Evolutionary conservation across 1,140 invertebrate genomes (phyloP).

Genomic region (Drosophila ercepeae): DNA sequence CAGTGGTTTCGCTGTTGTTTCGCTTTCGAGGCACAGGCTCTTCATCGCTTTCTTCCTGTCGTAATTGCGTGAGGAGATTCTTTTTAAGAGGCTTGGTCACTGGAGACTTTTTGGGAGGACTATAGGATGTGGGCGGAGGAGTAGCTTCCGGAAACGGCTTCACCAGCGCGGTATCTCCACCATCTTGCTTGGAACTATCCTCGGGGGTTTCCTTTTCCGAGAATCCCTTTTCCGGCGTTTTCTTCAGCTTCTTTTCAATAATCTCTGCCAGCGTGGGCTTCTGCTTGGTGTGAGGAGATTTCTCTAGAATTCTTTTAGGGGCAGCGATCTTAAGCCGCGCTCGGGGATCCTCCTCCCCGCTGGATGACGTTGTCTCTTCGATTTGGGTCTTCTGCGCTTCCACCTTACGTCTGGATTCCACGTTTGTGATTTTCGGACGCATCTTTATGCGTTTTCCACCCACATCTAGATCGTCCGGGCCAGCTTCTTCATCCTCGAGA

Average conservation of each 20-base stretch:
- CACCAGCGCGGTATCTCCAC: neutral
- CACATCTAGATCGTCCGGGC: slow-evolving; percentile 81
- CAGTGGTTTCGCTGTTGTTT: slow-evolving; percentile 64
- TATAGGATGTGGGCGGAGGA: slow-evolving; percentile 37
- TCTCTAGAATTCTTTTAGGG: slow-evolving; percentile 55
- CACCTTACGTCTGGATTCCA: slow-evolving; percentile 85
- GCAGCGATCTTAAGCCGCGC: slow-evolving; percentile 62
- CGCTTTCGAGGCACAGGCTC: slow-evolving; percentile 67
- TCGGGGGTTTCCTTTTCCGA: neutral
- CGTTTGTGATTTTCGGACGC: slow-evolving; percentile 85
- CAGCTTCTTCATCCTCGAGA: slow-evolving; percentile 83
- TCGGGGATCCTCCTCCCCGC: slow-evolving; percentile 82
- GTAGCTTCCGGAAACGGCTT: slow-evolving; percentile 9
- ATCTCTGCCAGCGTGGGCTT: slow-evolving; percentile 77
- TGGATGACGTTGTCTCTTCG: slow-evolving; percentile 84
- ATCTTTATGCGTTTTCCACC: slow-evolving; percentile 85
- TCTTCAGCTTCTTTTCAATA: slow-evolving; percentile 77
- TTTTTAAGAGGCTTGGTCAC: slow-evolving; percentile 78
- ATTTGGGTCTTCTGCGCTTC: slow-evolving; percentile 85
- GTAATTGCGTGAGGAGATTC: slow-evolving; percentile 70
- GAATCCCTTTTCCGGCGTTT: slow-evolving; percentile 46
- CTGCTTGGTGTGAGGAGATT: slow-evolving; percentile 29
- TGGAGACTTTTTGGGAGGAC: slow-evolving; percentile 62
- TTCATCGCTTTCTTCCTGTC: slow-evolving; percentile 77
- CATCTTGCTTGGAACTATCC: neutral